Base-by-base conservation (phyloP, 2,888 invertebrate species). In the Lottia gigantea region DNA sequence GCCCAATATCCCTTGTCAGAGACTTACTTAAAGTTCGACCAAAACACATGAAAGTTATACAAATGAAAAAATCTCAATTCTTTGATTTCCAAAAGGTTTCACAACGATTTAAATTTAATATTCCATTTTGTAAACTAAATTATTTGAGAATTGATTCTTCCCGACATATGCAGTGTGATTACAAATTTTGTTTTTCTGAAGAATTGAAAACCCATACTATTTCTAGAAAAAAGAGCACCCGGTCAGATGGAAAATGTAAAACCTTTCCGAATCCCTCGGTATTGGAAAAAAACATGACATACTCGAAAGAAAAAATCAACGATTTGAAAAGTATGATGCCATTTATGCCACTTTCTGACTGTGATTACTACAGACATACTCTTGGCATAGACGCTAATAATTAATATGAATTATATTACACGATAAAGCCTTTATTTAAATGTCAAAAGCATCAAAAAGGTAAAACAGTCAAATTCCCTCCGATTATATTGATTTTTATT, bases 111-210 rank as follows among this genome's bases (percentile, higher is more conserved):
- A 67, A 63, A 8, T 74, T 70, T 55, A 65, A 23, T 25, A 23
- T 77, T 16, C 73, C 74, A 4, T 75, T 70, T 64, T 63, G 69
- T 12, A 77, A 67, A 61, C 67, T 74, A 8, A 76, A 76, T 61
- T 64, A 15, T 47, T 19, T 75, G 19, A 47, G 68, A 16, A 71
- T 46, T 61, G 62, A 31, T 2, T 31, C 31, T 31, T 2, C 2
- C 31, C 2, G 31, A 31, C 31, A 2, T 4, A 31, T 31, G 31
- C 3, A 31, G 6, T 31, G 31, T 31, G 31, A 31, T 31, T 31
- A 31, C 31, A 31, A 31, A 31, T 6, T 31, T 4, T 31, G 31
- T 31, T 31, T 31, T 6, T 31, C 31, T 31, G 31, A 6, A 6
- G 31, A 31, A 6, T 31, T 31, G 31, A 31, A 31, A 4, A 31